These are phyloP conservation scores for Muraenolepis orangiensis DNA, from an alignment of 2,797 vertebrate species.

Conservation along the genomic window DNA sequence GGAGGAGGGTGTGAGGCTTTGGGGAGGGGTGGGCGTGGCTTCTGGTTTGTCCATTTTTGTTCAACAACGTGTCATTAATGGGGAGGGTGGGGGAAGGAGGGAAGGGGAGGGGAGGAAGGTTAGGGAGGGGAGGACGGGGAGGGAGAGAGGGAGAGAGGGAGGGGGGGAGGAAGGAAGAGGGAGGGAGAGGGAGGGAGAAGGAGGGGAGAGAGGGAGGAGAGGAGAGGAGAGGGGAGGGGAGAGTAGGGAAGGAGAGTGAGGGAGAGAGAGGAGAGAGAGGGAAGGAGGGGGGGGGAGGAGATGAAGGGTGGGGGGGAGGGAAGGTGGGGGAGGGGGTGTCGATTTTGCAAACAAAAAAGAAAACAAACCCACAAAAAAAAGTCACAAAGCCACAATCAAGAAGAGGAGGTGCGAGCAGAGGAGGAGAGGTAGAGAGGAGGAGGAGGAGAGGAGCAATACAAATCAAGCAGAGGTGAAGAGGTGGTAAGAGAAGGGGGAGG, in stretches of 20 bases:
- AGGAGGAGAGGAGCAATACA: background rate
- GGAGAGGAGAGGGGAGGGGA: background rate
- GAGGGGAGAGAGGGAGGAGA: background rate
- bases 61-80: conserved; percentile 72
- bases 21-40: conserved; percentile 15
- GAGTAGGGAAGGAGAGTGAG: background rate
- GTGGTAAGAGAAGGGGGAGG: background rate
- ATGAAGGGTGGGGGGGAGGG: background rate
- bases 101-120: conserved; percentile 53
- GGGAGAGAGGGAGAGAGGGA: background rate
- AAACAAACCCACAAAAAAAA: background rate
- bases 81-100: conserved; percentile 88
- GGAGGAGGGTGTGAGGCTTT: background rate
- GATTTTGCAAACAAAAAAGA: conserved; percentile 1
- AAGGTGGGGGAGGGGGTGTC: no score
- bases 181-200: background rate
- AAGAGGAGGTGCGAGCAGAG: background rate
- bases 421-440: background rate
- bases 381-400: background rate
- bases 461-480: conserved; percentile 9
- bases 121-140: background rate
- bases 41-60: no score
- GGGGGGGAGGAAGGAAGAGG: background rate
- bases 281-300: background rate
- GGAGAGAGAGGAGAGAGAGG: no score